Evolutionary conservation across 2,888 invertebrate species (phyloP), one percentile per base, ranked within the genome.

Genomic region (Phalera bucephala): DNA sequence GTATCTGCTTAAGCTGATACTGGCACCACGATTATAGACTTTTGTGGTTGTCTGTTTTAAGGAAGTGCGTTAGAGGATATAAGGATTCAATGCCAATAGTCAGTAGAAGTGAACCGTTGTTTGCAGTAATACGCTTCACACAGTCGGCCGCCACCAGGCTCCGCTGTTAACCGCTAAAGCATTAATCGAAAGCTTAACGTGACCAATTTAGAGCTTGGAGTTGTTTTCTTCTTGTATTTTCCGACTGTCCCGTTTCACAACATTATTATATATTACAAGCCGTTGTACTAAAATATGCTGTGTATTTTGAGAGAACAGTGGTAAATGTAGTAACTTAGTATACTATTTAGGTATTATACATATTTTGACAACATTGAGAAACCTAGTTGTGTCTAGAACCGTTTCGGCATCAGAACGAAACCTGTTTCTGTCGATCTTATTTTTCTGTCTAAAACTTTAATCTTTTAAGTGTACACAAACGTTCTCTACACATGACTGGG

Each of bases 191-290:
- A 73, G 87, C 87, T 87, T 85, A 77, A 65, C 87, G 87, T 88
- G 88, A 88, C 88, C 88, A 82, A 77, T 53, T 78, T 86, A 85
- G 82, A 81, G 80, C 85, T 84, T 82, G 72, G 73, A 81, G 67
- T 80, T 83, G 78, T 80, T 78, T 72, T 79, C 82, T 81, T 83
- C 83, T 77, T 83, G 69, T 80, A 79, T 74, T 81, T 85, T 73
- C 78, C 70, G 45, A 68, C 84, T 87, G 78, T 87, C 78, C 73
- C 74, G 71, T 85, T 83, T 85, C 84, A 79, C 70, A 72, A 74
- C 66, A 74, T 74, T 69, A 68, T 59, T 51, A 72, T 75, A 72
- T 76, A 75, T 69, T 70, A 65, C 65, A 64, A 73, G 64, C 62
- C 73, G 65, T 68, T 73, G 64, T 65, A 66, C 51, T 70, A 62